These are phyloP conservation scores for Macrochelys suwanniensis DNA, from an alignment of 2,797 vertebrate species.

Conservation along the genomic window DNA sequence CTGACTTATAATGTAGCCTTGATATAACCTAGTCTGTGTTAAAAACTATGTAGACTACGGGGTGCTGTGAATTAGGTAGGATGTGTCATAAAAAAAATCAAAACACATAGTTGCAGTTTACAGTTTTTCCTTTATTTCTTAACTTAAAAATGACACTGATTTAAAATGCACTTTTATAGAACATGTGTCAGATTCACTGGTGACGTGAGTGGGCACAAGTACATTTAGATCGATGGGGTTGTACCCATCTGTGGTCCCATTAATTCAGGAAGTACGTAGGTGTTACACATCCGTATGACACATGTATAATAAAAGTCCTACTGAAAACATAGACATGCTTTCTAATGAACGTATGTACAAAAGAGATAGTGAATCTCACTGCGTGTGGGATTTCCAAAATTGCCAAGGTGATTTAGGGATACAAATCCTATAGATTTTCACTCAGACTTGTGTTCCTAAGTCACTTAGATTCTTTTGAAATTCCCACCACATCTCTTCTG, in stretches of 20 bases:
- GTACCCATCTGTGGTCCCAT: neutral
- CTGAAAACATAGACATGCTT: neutral
- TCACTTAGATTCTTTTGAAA: neutral
- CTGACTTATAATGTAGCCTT: neutral
- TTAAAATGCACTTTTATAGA: neutral
- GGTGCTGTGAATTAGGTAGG: neutral
- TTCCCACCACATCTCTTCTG: neutral
- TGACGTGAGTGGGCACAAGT: neutral
- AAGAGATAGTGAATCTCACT: neutral
- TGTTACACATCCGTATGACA: neutral
- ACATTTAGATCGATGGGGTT: neutral
- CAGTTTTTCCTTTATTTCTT: neutral
- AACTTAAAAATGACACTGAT: neutral
- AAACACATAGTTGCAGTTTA: neutral
- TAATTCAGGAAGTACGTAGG: neutral
- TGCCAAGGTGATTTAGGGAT: neutral
- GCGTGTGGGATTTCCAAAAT: neutral
- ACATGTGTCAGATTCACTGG: neutral
- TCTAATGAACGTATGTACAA: neutral
- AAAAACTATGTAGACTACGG: neutral
- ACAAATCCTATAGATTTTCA: neutral
- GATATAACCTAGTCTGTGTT: neutral
- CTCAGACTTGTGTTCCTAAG: neutral
- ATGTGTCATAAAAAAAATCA: neutral
- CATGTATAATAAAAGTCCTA: neutral